Base-by-base conservation (phyloP, 2,888 invertebrate genomes). In the Torymus aiolomorphi region DNA sequence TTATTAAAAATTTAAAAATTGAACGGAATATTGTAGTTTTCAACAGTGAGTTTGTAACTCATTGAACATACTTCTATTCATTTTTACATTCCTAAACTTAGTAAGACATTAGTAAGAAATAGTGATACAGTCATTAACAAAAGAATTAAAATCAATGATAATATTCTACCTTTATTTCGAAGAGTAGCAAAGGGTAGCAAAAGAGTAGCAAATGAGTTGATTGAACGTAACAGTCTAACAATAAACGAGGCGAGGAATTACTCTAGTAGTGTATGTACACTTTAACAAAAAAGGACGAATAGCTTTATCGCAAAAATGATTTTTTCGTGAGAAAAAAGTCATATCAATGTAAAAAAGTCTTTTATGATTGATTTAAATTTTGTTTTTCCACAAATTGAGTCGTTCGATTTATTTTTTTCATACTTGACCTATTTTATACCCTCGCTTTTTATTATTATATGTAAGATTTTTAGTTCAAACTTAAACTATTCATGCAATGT, bases 181-280 rank as follows among this genome's bases (percentile, higher is more conserved):
- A 52, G 57, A 76, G 63, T 70, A 70, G 70, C 69, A 76, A 76
- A 70, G 70, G 69, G 54, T n/a, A n/a, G n/a, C n/a, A n/a, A n/a
- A n/a, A n/a, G n/a, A n/a, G n/a, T n/a, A n/a, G n/a, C n/a, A n/a
- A 51, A n/a, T 61, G 61, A 49, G 24, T 61, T 51, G 31, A 1
- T 31, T 56, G 14, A 61, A 67, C n/a, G 13, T 54, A n/a, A 42
- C 14, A 42, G 18, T 74, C 62, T 12, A 62, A 16, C 13, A 31
- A 57, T n/a, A 16, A 63, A n/a, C 65, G 65, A 65, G 56, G 54
- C 18, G 18, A 65, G 63, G 54, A 73, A 73, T 73, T 52, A 56
- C 42, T 24, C 20, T 42, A 63, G 63, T 63, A 65, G 61, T 52
- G 24, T 61, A 73, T 42, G 54, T 73, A 73, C 42, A 56, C 18